These are phyloP conservation scores for Oncorhynchus clarkii DNA, from an alignment of 2,113 vertebrate species.

Conservation along the genomic window DNA sequence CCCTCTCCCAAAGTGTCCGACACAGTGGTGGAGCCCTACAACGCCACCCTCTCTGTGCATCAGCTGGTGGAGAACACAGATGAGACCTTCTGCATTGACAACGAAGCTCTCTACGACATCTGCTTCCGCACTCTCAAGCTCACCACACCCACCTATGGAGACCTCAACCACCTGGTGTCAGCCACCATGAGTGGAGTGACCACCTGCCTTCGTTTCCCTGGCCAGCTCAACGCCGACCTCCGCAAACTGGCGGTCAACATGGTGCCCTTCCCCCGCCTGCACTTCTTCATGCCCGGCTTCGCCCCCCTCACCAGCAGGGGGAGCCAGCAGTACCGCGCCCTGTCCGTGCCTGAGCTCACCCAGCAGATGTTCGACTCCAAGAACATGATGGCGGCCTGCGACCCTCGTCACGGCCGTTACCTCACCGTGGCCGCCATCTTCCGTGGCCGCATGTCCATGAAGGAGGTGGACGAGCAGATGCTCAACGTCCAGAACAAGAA, in stretches of 20 bases:
- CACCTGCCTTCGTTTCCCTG: constrained; percentile 80
- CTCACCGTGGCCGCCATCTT: constrained; percentile 79
- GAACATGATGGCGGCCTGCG: constrained; percentile 81
- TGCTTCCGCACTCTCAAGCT: constrained; percentile 82
- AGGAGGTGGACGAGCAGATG: constrained; percentile 83
- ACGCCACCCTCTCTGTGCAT: constrained; percentile 80
- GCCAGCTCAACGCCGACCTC: constrained; percentile 79
- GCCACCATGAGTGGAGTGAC: constrained; percentile 82
- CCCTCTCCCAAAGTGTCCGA: constrained; percentile 80
- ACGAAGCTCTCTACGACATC: constrained; percentile 80
- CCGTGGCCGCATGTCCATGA: constrained; percentile 81
- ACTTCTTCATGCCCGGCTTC: constrained; percentile 83
- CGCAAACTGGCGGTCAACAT: constrained; percentile 81
- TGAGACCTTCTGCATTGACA: constrained; percentile 81
- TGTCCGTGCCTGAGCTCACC: constrained; percentile 78
- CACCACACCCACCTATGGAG: constrained; percentile 79
- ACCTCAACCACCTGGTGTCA: constrained; percentile 80
- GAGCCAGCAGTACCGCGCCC: constrained; percentile 77
- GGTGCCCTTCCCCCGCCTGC: constrained; percentile 81
- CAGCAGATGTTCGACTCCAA: constrained; percentile 81
- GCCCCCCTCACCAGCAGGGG: constrained; percentile 80
- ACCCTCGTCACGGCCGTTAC: constrained; percentile 78
- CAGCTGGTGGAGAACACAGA: constrained; percentile 82
- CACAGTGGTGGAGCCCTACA: constrained; percentile 83
- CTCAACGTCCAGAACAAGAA: constrained; percentile 92